Evolutionary conservation across 2,797 vertebrate genomes (phyloP), one percentile per base, ranked within the genome.

Genomic region (Buceros bicornis): DNA sequence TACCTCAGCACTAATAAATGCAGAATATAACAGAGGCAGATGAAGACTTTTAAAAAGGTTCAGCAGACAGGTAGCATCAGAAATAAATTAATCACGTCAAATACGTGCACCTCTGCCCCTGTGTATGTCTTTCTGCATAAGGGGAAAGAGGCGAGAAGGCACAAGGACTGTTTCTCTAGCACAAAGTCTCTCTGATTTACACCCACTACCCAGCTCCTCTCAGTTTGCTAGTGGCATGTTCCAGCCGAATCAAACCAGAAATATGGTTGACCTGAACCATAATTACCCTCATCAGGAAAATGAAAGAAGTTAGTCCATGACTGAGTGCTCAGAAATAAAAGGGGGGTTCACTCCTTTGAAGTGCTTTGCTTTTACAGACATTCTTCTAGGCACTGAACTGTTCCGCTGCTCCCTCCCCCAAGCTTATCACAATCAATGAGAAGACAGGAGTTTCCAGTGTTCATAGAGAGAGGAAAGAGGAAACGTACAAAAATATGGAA

Each of bases 401-500:
- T 21, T 95, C 78, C 80, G 78, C 90, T 94, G 78, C 91, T 87
- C 95, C 90, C 73, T 92, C 62, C 80, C 80, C 71, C 24, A 40
- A 57, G 62, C 65, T 84, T 95, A 90, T 92, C 71, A 9, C 66
- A 45, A 45, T 74, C 91, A 35, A 61, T n/a, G 83, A 90, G 16
- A 82, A 78, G 82, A 85, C 65, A 90, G 78, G 45, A n/a, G 62
- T 72, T 94, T 89, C 86, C 94, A 85, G 53, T 65, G 54, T 87
- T 96, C 94, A 87, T 74, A 84, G 62, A 61, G 50, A 57, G 71
- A 76, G 89, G 48, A 67, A 62, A 69, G 70, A 29, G n/a, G 53
- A 93, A 94, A 64, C 2, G 5, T 62, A 93, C 56, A 94, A 93
- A 97, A 97, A 95, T 94, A 98, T 86, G 90, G 96, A 97, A 97